phyloP scores from a whole-genome alignment of 2,113 vertebrate species.

The Notarius lentiginosus region DNA sequence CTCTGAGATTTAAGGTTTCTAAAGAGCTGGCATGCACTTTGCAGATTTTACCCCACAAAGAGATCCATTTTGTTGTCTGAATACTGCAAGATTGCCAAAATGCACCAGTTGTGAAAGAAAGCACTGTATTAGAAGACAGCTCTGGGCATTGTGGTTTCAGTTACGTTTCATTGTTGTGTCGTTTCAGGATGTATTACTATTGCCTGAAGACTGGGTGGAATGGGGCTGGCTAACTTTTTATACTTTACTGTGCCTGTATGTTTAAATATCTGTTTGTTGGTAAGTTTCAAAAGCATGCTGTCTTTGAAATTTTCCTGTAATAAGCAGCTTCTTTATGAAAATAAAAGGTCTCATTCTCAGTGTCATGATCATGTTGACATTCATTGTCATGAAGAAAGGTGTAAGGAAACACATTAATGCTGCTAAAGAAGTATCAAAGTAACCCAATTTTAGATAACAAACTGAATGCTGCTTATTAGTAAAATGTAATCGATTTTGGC shows the following conservation, averaged over 20 bases:
- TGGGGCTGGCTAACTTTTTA: background rate
- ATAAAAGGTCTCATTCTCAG: background rate
- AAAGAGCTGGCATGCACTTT: background rate
- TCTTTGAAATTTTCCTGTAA: background rate
- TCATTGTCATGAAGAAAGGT: background rate
- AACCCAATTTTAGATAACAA: background rate
- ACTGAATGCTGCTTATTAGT: background rate
- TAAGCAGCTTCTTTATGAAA: background rate
- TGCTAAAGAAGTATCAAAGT: background rate
- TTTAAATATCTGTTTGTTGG: background rate
- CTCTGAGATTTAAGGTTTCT: conserved; percentile 6
- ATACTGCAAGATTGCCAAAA: background rate
- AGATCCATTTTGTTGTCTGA: background rate
- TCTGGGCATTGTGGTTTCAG: background rate
- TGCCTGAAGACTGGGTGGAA: conserved; percentile 1
- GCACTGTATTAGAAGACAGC: background rate
- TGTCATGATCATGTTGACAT: background rate
- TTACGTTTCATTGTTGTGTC: background rate
- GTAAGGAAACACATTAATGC: background rate
- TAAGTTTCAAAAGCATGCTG: background rate
- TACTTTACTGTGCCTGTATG: background rate
- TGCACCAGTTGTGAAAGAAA: background rate
- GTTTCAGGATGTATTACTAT: background rate
- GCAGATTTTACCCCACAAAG: background rate
- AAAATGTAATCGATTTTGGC: background rate